A percentile compares a stretch with the other conserved stretches of the same genome.
Conservation (phyloP, 53 echinoderm and acorn worm genomes). For the Astropecten irregularis region DNA sequence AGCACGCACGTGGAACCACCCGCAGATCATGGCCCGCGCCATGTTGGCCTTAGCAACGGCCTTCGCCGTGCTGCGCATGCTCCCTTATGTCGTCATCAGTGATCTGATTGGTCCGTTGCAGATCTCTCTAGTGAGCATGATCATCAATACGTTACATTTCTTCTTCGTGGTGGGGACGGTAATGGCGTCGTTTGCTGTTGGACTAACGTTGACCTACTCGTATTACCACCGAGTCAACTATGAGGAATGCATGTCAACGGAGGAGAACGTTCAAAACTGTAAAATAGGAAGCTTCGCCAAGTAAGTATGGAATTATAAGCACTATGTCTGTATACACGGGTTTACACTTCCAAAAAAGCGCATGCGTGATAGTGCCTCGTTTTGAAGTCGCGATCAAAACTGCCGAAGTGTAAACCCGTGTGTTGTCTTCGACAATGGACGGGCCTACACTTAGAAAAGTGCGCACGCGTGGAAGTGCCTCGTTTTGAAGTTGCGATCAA, state of each 20-base stretch:
- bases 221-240: constrained; percentile 38
- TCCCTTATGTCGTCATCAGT: constrained; percentile 78
- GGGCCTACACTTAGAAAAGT: no score
- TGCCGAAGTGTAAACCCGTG: no score
- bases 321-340: no score
- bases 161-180: constrained; percentile 76
- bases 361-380: no score
- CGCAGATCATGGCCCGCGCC: constrained; percentile 70
- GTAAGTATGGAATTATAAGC: no score
- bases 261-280: neutral
- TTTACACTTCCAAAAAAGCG: no score
- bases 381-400: no score
- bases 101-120: constrained; percentile 89
- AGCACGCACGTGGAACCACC: constrained; percentile 60
- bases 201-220: constrained; percentile 72
- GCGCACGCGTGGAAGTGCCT: no score
- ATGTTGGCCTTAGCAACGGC: constrained; percentile 72
- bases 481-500: no score
- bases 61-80: constrained; percentile 68
- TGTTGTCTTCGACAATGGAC: no score
- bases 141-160: constrained; percentile 72
- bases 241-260: neutral
- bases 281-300: constrained; percentile 37
- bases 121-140: constrained; percentile 86
- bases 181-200: constrained; percentile 74